These are phyloP conservation scores for Cacoxenus indagator DNA, from an alignment of 2,888 invertebrate genomes.

Conservation along the genomic window DNA sequence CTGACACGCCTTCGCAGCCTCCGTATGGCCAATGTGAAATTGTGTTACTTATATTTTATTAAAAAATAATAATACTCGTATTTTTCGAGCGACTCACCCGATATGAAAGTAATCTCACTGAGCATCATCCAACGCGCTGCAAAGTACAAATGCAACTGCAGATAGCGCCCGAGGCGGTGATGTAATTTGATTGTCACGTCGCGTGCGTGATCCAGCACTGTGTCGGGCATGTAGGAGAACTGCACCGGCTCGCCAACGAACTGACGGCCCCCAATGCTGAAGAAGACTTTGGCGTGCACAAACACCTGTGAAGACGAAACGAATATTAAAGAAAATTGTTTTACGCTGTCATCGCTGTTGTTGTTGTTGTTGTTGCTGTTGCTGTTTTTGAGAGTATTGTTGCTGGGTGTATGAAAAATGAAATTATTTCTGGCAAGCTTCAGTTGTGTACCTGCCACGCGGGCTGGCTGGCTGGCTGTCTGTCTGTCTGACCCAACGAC, in stretches of 20 bases:
- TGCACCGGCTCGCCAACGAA: conserved; percentile 81
- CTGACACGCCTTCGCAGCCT: not conserved
- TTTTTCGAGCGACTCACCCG: conserved; percentile 74
- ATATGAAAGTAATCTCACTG: conserved; percentile 87
- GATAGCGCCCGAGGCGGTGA: conserved; percentile 80
- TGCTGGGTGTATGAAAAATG: conserved; percentile 3
- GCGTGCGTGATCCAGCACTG: conserved; percentile 82
- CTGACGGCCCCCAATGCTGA: conserved; percentile 80
- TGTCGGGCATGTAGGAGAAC: conserved; percentile 83
- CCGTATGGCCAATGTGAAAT: not conserved
- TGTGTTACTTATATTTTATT: conserved; percentile 39
- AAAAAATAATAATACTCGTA: conserved; percentile 39
- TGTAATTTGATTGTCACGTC: conserved; percentile 86
- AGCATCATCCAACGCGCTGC: conserved; percentile 87
- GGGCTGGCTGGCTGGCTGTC: not conserved
- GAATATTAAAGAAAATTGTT: not conserved
- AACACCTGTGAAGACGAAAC: conserved; percentile 75
- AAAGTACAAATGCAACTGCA: conserved; percentile 84
- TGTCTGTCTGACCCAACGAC: not conserved
- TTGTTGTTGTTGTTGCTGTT: not conserved
- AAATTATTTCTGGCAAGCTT: conserved; percentile 26
- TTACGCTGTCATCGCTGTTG: not conserved
- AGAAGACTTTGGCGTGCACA: conserved; percentile 82
- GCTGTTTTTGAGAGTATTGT: no score
- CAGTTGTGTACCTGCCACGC: not conserved